These are phyloP conservation scores for Yponomeuta cagnagella DNA, from an alignment of 2,888 invertebrate species.

Conservation along the genomic window DNA sequence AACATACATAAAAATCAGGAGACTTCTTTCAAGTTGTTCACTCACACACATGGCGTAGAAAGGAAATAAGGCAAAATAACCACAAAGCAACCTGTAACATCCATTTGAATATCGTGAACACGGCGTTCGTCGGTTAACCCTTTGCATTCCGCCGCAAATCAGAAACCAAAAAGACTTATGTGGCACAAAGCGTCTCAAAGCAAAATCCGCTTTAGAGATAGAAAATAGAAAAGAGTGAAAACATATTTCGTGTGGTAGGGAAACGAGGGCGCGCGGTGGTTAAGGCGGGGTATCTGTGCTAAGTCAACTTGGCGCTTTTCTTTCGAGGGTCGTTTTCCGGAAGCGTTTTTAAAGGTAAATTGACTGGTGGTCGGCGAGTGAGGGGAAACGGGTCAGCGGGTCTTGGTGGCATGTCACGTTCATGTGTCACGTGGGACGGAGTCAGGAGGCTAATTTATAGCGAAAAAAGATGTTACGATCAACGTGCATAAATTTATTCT, in stretches of 20 bases:
- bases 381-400: conserved; percentile 70
- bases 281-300: conserved; percentile 61
- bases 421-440: conserved; percentile 62
- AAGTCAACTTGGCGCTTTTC: conserved; percentile 68
- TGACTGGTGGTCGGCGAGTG: conserved; percentile 66
- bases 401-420: conserved; percentile 64
- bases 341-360: conserved; percentile 66
- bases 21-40: too few relatives aligned
- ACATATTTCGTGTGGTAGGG: conserved; percentile 42
- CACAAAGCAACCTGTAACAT: conserved; percentile 40
- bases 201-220: conserved; percentile 49
- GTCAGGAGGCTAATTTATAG: conserved; percentile 18
- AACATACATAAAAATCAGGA: too few relatives aligned
- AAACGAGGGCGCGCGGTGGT: conserved; percentile 61
- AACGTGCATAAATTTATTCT: too few relatives aligned
- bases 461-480: too few relatives aligned
- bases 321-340: conserved; percentile 55
- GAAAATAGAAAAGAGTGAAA: conserved; percentile 45
- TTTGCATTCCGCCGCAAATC: conserved; percentile 44
- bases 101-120: conserved; percentile 68
- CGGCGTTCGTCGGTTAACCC: conserved; percentile 55
- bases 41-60: too few relatives aligned
- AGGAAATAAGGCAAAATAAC: neutral
- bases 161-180: conserved; percentile 33
- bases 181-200: conserved; percentile 32